Evolutionary conservation across 2,113 vertebrate genomes (phyloP), one percentile per base, ranked within the genome.

Genomic region (Nesospiza acunhae): DNA sequence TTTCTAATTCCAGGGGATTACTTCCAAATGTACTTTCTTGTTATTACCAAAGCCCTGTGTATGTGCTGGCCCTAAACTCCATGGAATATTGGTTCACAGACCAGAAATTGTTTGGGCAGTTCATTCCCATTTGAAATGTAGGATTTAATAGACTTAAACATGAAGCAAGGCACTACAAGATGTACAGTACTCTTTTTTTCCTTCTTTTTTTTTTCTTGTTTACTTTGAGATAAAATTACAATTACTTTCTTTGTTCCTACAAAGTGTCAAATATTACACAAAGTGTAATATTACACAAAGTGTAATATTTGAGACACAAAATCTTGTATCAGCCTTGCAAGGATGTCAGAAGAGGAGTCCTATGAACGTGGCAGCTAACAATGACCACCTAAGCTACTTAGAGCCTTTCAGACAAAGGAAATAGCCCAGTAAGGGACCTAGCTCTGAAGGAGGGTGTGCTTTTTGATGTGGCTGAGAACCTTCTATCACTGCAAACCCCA

Each of bases 401-500:
- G 15, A 84, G 6, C 10, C 9, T 52, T 63, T 52, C 2, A 33
- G 33, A 10, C 15, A 60, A 33, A 79, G 23, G 9, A 78, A 69
- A 33, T 10, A 67, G 6, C 1, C 27, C 64, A 30, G 15, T 26
- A 72, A 68, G 42, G 8, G 21, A 21, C 44, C 4, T 18, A 20
- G 11, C 0, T 1, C 21, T 69, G 53, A 49, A 67, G 31, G 17
- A 67, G 3, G 11, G 2, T 0, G 0, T 33, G 16, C 28, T 82
- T 82, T 78, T 50, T 17, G 10, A 10, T 47, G 7, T 6, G 2
- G 6, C 33, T 76, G 26, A 55, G 39, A 56, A 55, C 7, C 3
- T 53, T 41, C 9, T 63, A 20, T 22, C 23, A 8, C 22, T 31
- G 24, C 47, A 75, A 78, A n/a, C 11, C 3, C 10, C 12, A 69